Percentiles rank a stretch among this genome's conserved stretches.
Conservation (phyloP, 2,888 invertebrate genomes). For the Melanotus villosus region DNA sequence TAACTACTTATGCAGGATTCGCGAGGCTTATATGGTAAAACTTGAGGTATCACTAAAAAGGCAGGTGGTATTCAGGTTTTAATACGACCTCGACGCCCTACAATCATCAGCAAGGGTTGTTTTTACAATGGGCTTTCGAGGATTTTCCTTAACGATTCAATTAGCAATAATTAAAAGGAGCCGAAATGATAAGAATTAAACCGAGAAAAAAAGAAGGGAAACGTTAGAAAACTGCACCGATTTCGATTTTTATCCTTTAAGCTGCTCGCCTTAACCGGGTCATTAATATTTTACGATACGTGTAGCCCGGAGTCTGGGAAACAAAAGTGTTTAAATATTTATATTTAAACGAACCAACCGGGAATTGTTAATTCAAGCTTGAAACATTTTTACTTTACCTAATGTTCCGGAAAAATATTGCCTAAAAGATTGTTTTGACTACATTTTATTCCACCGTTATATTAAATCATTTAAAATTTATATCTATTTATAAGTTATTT, state of each 20-base stretch:
- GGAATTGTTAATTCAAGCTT: too few species aligned
- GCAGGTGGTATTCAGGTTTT: not conserved
- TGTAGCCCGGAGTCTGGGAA: not conserved
- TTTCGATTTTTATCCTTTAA: slow-evolving; percentile 7
- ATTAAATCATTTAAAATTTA: too few species aligned
- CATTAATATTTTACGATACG: slow-evolving; percentile 12
- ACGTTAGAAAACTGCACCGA: not conserved
- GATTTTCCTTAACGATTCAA: not conserved
- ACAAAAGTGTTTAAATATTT: not conserved
- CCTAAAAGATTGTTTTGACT: too few species aligned
- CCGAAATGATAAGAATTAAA: not conserved
- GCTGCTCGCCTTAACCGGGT: slow-evolving; percentile 4
- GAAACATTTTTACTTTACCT: too few species aligned
- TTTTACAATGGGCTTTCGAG: not conserved
- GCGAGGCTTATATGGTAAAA: not conserved
- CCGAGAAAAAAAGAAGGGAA: not conserved
- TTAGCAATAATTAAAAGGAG: not conserved
- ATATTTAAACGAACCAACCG: too few species aligned
- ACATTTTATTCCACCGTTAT: too few species aligned
- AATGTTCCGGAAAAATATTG: too few species aligned
- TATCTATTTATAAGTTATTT: too few species aligned
- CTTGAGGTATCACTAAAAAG: not conserved
- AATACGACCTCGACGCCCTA: not conserved
- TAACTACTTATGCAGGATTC: slow-evolving; percentile 25
- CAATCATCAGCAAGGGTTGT: not conserved